Base-by-base conservation (phyloP, 2,888 invertebrate species). In the Hirtodrosophila confusa region DNA sequence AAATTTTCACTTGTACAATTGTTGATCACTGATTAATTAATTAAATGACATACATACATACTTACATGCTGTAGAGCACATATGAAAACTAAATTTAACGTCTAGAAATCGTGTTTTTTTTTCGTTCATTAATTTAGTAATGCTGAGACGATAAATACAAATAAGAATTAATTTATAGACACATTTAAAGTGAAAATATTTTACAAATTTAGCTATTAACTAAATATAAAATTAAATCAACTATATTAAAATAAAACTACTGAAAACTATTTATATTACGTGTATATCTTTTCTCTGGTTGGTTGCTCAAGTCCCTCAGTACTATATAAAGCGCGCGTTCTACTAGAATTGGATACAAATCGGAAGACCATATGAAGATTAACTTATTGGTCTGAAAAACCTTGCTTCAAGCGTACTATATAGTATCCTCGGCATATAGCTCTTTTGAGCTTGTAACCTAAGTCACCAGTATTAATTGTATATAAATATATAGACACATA, bases 141-240 rank as follows among this genome's bases (percentile, higher is more conserved):
- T 78, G 69, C 84, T 68, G 84, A 67, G 86, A 80, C 67, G 78
- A 80, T 80, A 69, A 75, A 86, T 86, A 85, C 61, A 82, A 67
- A 57, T 80, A 82, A 82, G 76, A 68, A 67, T 78, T 87, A 83
- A 87, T 87, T 87, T 83, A 83, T 87, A 85, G 88, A 87, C 69
- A 75, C 74, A 84, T 86, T 84, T 61, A 17, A 83, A 87, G 60
- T 82, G 75, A 78, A 75, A 78, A 76, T 87, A 82, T 87, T 82
- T 87, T 82, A 82, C 87, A 82, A 82, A 71, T 63, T 68, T 78
- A 75, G 87, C 79, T 80, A 69, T 74, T 66, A 75, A 73, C 51
- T 76, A 77, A 79, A 75, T 78, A 80, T 86, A 67, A 75, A 67
- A 55, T 51, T 54, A 56, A 72, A 62, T 69, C 76, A 80, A 86